Base-by-base conservation (phyloP, 2,888 invertebrate genomes). In the Hipparchia sbordonii region DNA sequence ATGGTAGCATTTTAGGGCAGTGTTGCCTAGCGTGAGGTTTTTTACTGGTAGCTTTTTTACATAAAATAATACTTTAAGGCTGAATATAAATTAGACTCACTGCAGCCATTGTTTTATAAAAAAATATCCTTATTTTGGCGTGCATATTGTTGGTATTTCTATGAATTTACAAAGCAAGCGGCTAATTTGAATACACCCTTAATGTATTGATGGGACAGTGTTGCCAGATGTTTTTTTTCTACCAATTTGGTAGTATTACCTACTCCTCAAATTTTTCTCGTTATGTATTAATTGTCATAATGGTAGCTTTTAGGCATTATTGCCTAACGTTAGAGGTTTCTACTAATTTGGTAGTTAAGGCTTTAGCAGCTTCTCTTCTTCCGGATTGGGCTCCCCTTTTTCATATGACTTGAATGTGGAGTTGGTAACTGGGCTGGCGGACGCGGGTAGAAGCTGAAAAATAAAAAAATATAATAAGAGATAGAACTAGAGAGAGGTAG, bases 341-440 rank as follows among this genome's bases (percentile, higher is more conserved):
- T 82, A 82, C 72, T 71, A 71, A 59, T 67, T 60, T 72, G 65
- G 67, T 73, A 81, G 77, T 84, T 89, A 89, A 82, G 90, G 86
- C 71, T 89, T 90, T 8, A 92, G 82, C 39, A 92, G 84, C 74
- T 85, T 89, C 66, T 92, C 92, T 75, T 92, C 89, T 70, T 91
- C 91, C 0, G 90, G 84, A 71, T 86, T 84, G 13, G 77, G 67
- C 2, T 79, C 72, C 6, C 82, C 79, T 72, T 82, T 80, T 2
- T 85, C 85, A n/a, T 78, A 72, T 0, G 81, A 60, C 69, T 84
- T 89, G 83, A 88, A 91, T 0, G 86, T 86, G 0, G 90, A 79
- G 75, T 90, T 89, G 0, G 90, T 89, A 66, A 80, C 80, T 0
- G 86, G 89, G 61, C 88, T 91, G 1, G 89, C 88, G 0, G 89